Base-by-base conservation (phyloP, 2,113 vertebrate species). In the Paramormyrops kingsleyae region DNA sequence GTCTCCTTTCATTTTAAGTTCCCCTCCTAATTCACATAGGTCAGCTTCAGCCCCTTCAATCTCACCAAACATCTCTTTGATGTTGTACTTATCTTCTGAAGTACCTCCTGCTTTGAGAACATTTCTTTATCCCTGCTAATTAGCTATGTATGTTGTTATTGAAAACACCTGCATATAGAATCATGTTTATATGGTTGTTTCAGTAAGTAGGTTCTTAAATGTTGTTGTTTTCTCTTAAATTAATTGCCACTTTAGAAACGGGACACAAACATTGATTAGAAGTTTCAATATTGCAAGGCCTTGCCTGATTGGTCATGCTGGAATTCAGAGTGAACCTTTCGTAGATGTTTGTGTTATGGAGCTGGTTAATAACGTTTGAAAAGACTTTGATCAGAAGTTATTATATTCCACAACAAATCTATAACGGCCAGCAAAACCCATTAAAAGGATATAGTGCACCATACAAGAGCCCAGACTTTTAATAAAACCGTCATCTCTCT, bases 41-140 rank as follows among this genome's bases (percentile, higher is more conserved):
- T 90, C 87, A 35, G 35, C 88, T 91, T 85, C 86, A 80, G 90
- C 49, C 91, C 89, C 92, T 88, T 90, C 66, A 91, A 80, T 88
- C 91, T 91, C 89, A 91, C 89, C 59, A 66, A 66, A 66, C 88
- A 50, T 86, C 24, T 35, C 84, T 50, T 1, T 87, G 89, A 84
- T 70, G n/a, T 27, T 66, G n/a, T 70, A 31, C 77, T 44, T 50
- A 77, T 24, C 10, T 85, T 93, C 92, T 53, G 91, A 83, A 90
- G 42, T 44, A 39, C 91, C 10, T 84, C n/a, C 88, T 83, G 21
- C 50, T 89, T 83, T 15, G 17, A 56, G 31, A 83, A 56, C 83
- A 49, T 39, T 21, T 77, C 6, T 80, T 70, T 70, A 70, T 70
- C 62, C 56, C 31, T 83, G 24, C 35, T 27, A 35, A 77, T 50